Evolutionary conservation across 1,140 invertebrate genomes (phyloP), one percentile per base, ranked within the genome.

Genomic region (Philopotamus ludificatus): DNA sequence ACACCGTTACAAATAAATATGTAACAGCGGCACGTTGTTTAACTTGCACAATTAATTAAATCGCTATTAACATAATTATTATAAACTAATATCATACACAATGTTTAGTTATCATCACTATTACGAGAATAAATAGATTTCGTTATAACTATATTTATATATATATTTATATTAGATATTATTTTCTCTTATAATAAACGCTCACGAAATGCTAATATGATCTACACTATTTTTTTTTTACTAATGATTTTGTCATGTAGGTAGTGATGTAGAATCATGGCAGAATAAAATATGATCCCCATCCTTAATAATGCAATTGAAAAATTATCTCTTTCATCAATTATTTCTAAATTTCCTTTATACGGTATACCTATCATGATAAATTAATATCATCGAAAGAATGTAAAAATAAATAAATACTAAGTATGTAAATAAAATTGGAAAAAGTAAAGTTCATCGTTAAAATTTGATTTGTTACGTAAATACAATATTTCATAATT

Each of bases 81-180:
- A 47, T 60, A 60, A 64, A 51, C 63, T 70, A 70, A 63, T 70
- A 70, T 66, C 45, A 59, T 70, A 70, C 65, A 70, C 68, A 70
- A 63, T 66, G 59, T 54, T 69, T 66, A 53, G 51, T 58, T 63
- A 58, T 70, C 65, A 62, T 69, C 60, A 63, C 68, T 70, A 70
- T 60, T 70, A 70, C 68, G 68, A 70, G 68, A 70, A 70, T 70
- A 70, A 70, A 70, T 70, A 70, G 66, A 70, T 70, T 70, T 66
- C 65, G 65, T 68, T 67, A 68, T 70, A 64, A 44, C 68, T 66
- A 70, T 66, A 64, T 66, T 70, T 66, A 70, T 70, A 66, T 70
- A 70, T 70, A 70, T 70, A 70, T 70, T 66, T 70, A 66, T 70
- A 70, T 64, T 70, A 70, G 68, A 70, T 70, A 70, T 70, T 64